These are phyloP conservation scores for Leptothorax acervorum DNA, from an alignment of 2,888 invertebrate species.

Conservation along the genomic window DNA sequence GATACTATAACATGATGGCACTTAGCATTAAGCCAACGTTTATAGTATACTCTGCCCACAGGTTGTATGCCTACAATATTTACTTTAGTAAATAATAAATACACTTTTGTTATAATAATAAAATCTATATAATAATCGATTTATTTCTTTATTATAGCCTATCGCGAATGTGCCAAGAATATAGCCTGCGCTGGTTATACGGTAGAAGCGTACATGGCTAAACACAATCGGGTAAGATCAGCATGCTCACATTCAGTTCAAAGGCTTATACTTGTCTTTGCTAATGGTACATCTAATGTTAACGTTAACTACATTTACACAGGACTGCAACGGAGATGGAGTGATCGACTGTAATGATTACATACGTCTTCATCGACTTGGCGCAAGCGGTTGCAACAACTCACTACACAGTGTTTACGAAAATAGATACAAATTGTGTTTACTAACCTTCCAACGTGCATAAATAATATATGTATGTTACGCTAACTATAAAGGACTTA, in stretches of 20 bases:
- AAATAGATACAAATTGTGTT: too few relatives aligned
- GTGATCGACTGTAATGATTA: slow-evolving; percentile 93
- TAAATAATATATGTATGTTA: neutral
- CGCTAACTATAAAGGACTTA: too few relatives aligned
- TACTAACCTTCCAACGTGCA: slow-evolving; percentile 70
- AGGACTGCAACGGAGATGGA: slow-evolving; percentile 94
- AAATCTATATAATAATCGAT: neutral
- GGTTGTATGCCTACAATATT: too few relatives aligned
- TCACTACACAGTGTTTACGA: slow-evolving; percentile 85
- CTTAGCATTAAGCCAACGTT: too few relatives aligned
- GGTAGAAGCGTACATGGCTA: slow-evolving; percentile 94
- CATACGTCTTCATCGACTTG: slow-evolving; percentile 92
- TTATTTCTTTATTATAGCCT: slow-evolving; percentile 86
- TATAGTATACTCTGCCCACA: too few relatives aligned
- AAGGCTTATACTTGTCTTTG: neutral
- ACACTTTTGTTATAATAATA: slow-evolving; percentile 1
- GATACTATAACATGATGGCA: too few relatives aligned
- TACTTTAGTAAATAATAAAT: too few relatives aligned
- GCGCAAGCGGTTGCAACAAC: slow-evolving; percentile 91
- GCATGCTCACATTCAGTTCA: neutral
- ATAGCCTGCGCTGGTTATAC: slow-evolving; percentile 91
- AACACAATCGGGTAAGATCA: slow-evolving; percentile 89
- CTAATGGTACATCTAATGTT: neutral
- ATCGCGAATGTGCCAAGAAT: slow-evolving; percentile 91
- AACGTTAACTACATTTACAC: neutral